phyloP scores from a whole-genome alignment of 2,113 vertebrate genomes.

The Cinclus cinclus region DNA sequence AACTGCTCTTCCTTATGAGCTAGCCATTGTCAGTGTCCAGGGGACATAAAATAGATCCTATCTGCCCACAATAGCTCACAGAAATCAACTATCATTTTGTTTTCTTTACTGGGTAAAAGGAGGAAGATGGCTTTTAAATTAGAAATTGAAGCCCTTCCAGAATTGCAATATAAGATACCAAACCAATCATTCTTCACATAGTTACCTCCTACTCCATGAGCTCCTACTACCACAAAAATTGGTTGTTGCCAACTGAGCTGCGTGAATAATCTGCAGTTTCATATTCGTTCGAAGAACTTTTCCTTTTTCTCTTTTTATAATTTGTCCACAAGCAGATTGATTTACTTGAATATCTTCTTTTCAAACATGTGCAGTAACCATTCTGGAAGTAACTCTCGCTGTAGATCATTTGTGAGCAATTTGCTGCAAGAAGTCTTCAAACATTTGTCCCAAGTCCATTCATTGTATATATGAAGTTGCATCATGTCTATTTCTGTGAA shows the following conservation, averaged over 20 bases:
- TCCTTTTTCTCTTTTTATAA: neutral
- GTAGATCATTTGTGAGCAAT: neutral
- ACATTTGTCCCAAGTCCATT: neutral
- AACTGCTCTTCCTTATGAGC: neutral
- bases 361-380: neutral
- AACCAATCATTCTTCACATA: slow-evolving; percentile 37
- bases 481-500: neutral
- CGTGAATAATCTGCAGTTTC: slow-evolving; percentile 23
- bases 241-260: slow-evolving; percentile 3
- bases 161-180: slow-evolving; percentile 35
- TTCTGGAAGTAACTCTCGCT: neutral
- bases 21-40: neutral
- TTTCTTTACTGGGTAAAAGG: slow-evolving; percentile 14
- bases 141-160: slow-evolving; percentile 43
- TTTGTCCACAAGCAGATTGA: neutral
- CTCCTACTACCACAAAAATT: slow-evolving; percentile 31
- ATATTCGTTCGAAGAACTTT: slow-evolving; percentile 1
- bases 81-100: slow-evolving; percentile 1
- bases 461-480: neutral
- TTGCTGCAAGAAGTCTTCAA: neutral
- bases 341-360: neutral
- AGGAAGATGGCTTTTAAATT: slow-evolving; percentile 37
- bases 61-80: neutral
- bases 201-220: slow-evolving; percentile 48
- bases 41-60: neutral